Base-by-base conservation (phyloP, 1,140 invertebrate species). In the Halyomorpha halys region DNA sequence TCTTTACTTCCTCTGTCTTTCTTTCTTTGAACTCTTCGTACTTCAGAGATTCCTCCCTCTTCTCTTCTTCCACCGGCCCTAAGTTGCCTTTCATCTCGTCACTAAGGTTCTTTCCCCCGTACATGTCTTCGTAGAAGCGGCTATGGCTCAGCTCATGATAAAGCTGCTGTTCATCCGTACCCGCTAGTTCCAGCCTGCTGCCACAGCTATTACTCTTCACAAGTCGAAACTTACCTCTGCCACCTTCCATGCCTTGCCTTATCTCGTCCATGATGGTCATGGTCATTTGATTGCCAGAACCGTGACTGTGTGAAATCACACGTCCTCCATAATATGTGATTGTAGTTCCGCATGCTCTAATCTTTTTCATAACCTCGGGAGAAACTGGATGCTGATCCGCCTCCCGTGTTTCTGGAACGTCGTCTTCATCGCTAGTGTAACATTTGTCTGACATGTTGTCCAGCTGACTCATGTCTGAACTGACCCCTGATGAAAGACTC, bases 251-350 rank as follows among this genome's bases (percentile, higher is more conserved):
- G 9, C 59, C 59, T 30, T 67, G 59, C 45, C 66, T 59, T 59
- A 85, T 84, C 74, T 85, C 83, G 64, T 84, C 80, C 78, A 83
- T 84, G 63, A 84, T 85, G 3, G 81, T 80, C 59, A 76, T 75
- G 11, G 80, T 80, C 74, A 81, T 79, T 11, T 81, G 82, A 66
- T 79, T 83, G 15, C 81, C 74, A 11, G 83, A 82, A 1, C 82
- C 81, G 71, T 81, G 81, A 16, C 80, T 83, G 68, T 86, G 83
- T 11, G 72, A 65, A 9, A 91, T 78, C 15, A 91, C 84, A 71
- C 86, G 83, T 3, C 89, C 89, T 0, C 90, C 89, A 68, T 90
- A 91, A 72, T 91, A 93, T 5, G 89, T 92, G 0, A 91, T 82
- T 6, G 87, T 87, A 0, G 88, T 90, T 6, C 89, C 90, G 70